Evolutionary conservation across 35 echinoderm and acorn worm species (phyloP).

Genomic region (Heliocidaris tuberculata): DNA sequence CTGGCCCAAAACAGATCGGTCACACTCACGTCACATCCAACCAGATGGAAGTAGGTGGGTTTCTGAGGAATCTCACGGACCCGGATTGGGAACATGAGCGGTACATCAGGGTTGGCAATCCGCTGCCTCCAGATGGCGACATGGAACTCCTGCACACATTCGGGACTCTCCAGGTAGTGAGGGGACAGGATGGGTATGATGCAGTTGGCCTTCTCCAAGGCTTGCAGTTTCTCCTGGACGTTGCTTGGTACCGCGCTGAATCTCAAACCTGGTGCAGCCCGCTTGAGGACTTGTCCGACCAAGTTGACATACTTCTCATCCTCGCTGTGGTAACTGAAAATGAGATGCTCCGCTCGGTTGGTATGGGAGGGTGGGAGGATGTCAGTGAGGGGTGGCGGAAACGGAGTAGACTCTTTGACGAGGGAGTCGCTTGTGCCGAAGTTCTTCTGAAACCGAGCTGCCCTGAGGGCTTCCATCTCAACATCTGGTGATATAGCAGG

Average conservation of each 20-base stretch:
- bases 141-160: slow-evolving; percentile 88
- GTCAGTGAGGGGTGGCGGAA: neutral
- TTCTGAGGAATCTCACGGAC: slow-evolving; percentile 52
- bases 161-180: slow-evolving; percentile 79
- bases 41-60: slow-evolving; percentile 69
- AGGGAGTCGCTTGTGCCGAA: neutral
- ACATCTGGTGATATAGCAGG: neutral
- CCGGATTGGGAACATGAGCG: slow-evolving; percentile 73
- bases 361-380: neutral
- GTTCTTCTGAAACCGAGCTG: neutral
- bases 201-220: slow-evolving; percentile 56
- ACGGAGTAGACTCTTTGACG: neutral
- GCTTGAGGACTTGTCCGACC: slow-evolving; percentile 22
- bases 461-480: slow-evolving; percentile 6
- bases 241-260: slow-evolving; percentile 18
- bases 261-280: slow-evolving; percentile 38
- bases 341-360: neutral
- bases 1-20: slow-evolving; percentile 55
- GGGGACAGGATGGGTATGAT: slow-evolving; percentile 64
- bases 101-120: slow-evolving; percentile 43
- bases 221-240: slow-evolving; percentile 40
- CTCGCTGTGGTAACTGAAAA: slow-evolving; percentile 55
- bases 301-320: slow-evolving; percentile 66
- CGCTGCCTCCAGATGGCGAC: slow-evolving; percentile 78
- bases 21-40: slow-evolving; percentile 22